Conservation (phyloP, 1,140 invertebrate species). For the Caenorhabditis brenneri region DNA sequence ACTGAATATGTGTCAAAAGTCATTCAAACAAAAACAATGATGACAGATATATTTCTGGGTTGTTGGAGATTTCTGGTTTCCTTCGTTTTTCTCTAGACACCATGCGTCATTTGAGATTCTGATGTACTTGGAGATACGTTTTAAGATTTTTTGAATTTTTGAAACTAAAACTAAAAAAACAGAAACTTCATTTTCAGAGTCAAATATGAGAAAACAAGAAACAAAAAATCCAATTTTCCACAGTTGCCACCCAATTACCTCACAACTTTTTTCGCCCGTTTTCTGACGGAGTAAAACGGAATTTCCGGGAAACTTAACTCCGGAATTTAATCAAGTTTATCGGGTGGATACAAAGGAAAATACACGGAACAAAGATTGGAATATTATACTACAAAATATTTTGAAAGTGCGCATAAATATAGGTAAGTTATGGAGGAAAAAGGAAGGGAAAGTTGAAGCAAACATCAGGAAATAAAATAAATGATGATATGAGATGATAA, state of each 20-base stretch:
- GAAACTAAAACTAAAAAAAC: no score
- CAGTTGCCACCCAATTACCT: no score
- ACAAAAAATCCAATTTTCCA: not conserved
- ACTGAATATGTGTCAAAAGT: not conserved
- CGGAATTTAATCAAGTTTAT: not conserved
- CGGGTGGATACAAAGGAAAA: not conserved
- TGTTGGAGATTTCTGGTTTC: not conserved
- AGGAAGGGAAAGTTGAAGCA: not conserved
- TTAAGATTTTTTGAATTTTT: no score
- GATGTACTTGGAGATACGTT: not conserved
- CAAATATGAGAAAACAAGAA: no score
- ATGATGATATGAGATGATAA: not conserved
- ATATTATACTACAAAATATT: not conserved
- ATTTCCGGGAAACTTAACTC: slow-evolving; percentile 1
- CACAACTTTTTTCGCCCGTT: not conserved
- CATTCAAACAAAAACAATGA: not conserved
- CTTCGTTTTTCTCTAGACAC: not conserved
- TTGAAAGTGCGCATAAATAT: not conserved
- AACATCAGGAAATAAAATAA: not conserved
- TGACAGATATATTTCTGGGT: not conserved
- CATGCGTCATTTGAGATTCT: not conserved
- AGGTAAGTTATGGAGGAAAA: not conserved
- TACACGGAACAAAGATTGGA: not conserved
- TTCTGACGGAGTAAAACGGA: not conserved
- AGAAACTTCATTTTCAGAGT: no score